These are phyloP conservation scores for Thymelicus acteon DNA, from an alignment of 2,888 invertebrate genomes.

Conservation along the genomic window DNA sequence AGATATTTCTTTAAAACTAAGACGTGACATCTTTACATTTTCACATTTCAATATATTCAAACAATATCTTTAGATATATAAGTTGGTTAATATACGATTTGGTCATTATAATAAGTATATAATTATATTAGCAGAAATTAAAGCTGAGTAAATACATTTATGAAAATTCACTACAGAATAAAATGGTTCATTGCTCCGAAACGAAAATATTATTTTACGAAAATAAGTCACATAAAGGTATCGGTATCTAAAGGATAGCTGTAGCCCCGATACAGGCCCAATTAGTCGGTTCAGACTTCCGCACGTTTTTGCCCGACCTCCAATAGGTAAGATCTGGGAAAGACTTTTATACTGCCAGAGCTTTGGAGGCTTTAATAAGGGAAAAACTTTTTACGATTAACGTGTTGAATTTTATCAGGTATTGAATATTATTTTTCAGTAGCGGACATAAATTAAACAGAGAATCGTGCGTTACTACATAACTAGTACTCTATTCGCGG, in stretches of 20 bases:
- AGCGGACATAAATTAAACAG: not conserved
- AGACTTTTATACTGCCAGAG: constrained; percentile 58
- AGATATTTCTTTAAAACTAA: too few relatives aligned
- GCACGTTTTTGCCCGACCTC: constrained; percentile 78
- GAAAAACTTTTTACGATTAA: too few relatives aligned
- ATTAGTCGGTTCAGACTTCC: constrained; percentile 77
- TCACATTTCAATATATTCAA: too few relatives aligned
- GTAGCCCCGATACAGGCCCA: constrained; percentile 76
- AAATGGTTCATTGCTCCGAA: not conserved
- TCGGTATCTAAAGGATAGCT: constrained; percentile 21
- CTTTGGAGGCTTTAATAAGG: constrained; percentile 20
- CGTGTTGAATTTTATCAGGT: not conserved
- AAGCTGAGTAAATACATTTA: too few relatives aligned
- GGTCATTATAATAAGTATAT: too few relatives aligned
- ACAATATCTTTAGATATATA: too few relatives aligned
- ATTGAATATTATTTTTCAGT: not conserved
- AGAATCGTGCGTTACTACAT: not conserved
- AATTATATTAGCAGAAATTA: too few relatives aligned
- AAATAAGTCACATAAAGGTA: constrained; percentile 17
- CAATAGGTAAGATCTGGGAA: constrained; percentile 72
- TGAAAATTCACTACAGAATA: too few relatives aligned
- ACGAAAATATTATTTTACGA: constrained; percentile 6
- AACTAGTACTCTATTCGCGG: too few relatives aligned
- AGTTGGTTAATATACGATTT: too few relatives aligned
- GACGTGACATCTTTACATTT: too few relatives aligned